Base-by-base conservation (phyloP, 2,113 vertebrate species). In the Ceratotherium simum region DNA sequence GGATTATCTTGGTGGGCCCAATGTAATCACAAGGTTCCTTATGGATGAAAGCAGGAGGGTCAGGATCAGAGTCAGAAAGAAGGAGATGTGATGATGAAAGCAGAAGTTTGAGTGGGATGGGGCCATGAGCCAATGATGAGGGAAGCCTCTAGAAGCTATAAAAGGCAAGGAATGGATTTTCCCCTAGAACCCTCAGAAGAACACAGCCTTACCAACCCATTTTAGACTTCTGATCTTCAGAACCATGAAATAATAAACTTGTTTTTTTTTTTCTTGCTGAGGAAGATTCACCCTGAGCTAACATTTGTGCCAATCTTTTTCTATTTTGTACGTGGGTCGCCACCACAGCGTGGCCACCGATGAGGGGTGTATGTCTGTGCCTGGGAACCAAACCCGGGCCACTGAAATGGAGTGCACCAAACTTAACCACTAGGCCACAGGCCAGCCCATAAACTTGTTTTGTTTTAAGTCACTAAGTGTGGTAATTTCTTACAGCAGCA, bases 201-300 rank as follows among this genome's bases (percentile, higher is more conserved):
- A 72, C 2, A 5, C 6, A 42, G 2, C 9, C 18, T 6, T 48
- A 3, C 2, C 16, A 14, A 39, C 2, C 3, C 36, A 21, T 60
- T 86, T 62, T 29, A 36, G 31, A 60, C 6, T 9, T 56, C 33
- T 5, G 3, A 51, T 36, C 29, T 36, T 79, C 13, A 51, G 33
- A 46, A 81, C 6, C 31, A 6, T 8, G 36, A 39, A 39, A 11
- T 58, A 36, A 92, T 72, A 64, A 17, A 13, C 14, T 20, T 42
- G 8, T 25, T 73, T 69, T 8, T 73, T 69, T 8, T 29, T 42
- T 42, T 42, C 42, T 42, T 42, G 42, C 42, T 42, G 42, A 42
- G 42, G 42, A 42, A 42, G 42, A 42, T 42, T 42, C 42, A 42
- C 42, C 42, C 42, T 42, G 42, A 42, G 42, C 0, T 42, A 42